Evolutionary conservation across 2,113 vertebrate species (phyloP).

Genomic region (Mesoclemmys tuberculata): DNA sequence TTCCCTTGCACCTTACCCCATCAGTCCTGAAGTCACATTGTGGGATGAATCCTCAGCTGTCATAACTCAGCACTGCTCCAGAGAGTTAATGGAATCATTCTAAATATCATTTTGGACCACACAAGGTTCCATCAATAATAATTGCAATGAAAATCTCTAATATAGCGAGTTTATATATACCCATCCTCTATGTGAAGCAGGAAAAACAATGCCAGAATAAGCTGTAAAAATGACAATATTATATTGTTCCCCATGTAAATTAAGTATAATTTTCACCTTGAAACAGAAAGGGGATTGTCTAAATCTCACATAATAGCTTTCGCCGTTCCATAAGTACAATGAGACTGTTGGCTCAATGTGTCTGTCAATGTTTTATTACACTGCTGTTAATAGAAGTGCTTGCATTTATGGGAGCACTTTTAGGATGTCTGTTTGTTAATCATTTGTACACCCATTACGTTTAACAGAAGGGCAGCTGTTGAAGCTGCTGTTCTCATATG

Average conservation of each 20-base stretch:
- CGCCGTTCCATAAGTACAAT: slow-evolving; percentile 16
- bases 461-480: slow-evolving; percentile 2
- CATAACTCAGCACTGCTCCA: fast-evolving
- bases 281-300: background rate
- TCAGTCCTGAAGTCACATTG: background rate
- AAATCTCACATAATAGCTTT: background rate
- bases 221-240: background rate
- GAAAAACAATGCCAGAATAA: background rate
- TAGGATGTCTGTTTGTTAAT: background rate
- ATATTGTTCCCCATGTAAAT: slow-evolving; percentile 2
- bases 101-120: background rate
- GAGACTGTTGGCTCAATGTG: background rate
- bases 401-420: background rate
- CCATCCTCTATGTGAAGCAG: background rate
- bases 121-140: slow-evolving; percentile 56
- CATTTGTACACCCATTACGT: background rate
- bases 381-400: slow-evolving; percentile 28
- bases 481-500: background rate
- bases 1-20: slow-evolving; percentile 21
- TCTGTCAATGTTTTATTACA: background rate
- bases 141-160: slow-evolving; percentile 27
- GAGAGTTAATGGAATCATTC: fast-evolving
- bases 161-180: background rate
- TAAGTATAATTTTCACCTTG: background rate
- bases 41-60: background rate